Evolutionary conservation across 2,113 vertebrate species (phyloP), one percentile per base, ranked within the genome.

Genomic region (Panthera leo): DNA sequence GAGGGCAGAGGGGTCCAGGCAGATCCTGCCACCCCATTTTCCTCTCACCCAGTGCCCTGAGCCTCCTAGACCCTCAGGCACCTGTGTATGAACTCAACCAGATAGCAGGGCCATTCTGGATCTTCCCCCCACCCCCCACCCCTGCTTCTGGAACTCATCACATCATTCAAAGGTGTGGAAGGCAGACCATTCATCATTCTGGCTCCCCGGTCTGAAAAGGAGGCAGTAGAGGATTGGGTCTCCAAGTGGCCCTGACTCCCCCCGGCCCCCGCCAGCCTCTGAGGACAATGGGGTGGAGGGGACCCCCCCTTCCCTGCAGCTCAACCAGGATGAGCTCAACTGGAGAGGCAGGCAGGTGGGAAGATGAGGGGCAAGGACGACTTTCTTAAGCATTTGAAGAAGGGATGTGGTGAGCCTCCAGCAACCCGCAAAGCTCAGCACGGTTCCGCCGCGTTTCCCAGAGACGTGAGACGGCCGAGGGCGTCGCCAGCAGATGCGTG

Each of bases 401-500:
- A 73, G n/a, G 27, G 70, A 23, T 3, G n/a, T n/a, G 65, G 23
- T 48, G 42, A 78, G 18, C 42, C 51, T n/a, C 5, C 21, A 16
- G 71, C 76, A 0, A 1, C 27, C 63, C 25, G 3, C 6, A 9
- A 53, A 23, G 2, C 58, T 11, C 34, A 21, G 10, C 21, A 0
- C 11, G 3, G 7, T 16, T 53, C 39, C 16, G 36, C 1, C 12
- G 14, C 16, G 4, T 6, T 27, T 65, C 12, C 23, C 67, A 0
- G 13, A 34, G 29, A 16, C 23, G 5, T 31, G 67, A 25, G n/a
- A 11, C 9, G 0, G 8, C 78, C 0, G 0, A 25, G 67, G 61
- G 34, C 36, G 14, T 71, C 1, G 0, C 15, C 3, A 0, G 18
- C 27, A 25, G 36, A n/a, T 10, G 4, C 3, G 1, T 1, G 0